A percentile compares a stretch with the other conserved stretches of the same genome.
phyloP scores from a whole-genome alignment of 2,888 invertebrate species.

The Epistrophe grossulariae region DNA sequence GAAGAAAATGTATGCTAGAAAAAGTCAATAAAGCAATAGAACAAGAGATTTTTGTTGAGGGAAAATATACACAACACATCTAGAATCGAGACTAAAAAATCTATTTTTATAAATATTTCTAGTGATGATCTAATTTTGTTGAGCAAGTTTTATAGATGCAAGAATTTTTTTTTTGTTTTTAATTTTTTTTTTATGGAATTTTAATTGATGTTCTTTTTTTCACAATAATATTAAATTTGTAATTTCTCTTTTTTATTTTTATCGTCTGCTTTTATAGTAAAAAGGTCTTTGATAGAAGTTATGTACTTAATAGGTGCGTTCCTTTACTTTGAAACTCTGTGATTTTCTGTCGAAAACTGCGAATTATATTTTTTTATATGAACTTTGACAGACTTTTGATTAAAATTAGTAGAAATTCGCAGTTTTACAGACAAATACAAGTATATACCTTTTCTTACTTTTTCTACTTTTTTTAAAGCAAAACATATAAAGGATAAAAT shows the following conservation, averaged over 20 bases:
- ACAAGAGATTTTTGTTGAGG: conserved; percentile 27
- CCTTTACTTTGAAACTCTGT: no score
- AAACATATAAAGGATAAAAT: no score
- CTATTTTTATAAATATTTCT: conserved; percentile 66
- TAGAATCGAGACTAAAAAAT: conserved; percentile 27
- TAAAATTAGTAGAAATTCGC: no score
- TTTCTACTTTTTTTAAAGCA: no score
- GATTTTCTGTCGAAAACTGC: no score
- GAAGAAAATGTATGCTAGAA: conserved; percentile 23
- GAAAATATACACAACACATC: background rate
- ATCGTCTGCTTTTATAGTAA: no score
- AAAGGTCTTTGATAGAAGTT: no score
- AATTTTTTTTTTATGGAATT: conserved; percentile 27
- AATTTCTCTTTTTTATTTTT: background rate
- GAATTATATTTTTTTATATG: no score
- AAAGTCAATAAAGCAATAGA: conserved; percentile 44
- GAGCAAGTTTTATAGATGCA: conserved; percentile 44
- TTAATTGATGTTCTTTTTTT: conserved; percentile 7
- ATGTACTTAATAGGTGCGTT: no score
- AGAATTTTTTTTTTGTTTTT: background rate
- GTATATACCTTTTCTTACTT: no score
- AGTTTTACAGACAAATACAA: no score
- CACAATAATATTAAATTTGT: background rate
- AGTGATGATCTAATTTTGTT: conserved; percentile 72
- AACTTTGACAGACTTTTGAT: no score